Evolutionary conservation across 2,888 invertebrate genomes (phyloP).

Genomic region (Pilophorus perplexus): DNA sequence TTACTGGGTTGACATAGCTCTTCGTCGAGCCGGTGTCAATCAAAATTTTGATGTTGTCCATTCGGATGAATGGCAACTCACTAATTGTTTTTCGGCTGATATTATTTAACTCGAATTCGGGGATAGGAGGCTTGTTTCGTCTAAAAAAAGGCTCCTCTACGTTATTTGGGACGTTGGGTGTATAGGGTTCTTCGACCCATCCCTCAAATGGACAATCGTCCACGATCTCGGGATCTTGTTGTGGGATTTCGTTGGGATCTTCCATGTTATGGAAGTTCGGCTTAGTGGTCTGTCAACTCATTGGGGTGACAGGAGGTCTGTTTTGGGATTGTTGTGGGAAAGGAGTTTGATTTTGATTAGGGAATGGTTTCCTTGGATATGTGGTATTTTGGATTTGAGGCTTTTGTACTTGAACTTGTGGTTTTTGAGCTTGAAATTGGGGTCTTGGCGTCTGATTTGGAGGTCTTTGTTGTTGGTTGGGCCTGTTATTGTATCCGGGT

Average conservation of each 20-base stretch:
- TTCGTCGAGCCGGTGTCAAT: conserved; percentile 17
- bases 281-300: too few relatives aligned
- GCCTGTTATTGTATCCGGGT: too few relatives aligned
- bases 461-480: too few relatives aligned
- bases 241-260: neutral
- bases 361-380: too few relatives aligned
- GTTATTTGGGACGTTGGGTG: neutral
- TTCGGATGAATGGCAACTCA: neutral
- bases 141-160: conserved; percentile 5
- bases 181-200: neutral
- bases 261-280: neutral
- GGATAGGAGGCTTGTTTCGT: neutral
- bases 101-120: neutral
- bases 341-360: too few relatives aligned
- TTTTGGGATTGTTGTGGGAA: too few relatives aligned
- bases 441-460: too few relatives aligned
- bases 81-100: neutral
- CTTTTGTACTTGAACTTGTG: too few relatives aligned
- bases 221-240: neutral
- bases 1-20: conserved; percentile 2
- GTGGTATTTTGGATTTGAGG: too few relatives aligned
- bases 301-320: neutral
- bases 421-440: too few relatives aligned
- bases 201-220: neutral
- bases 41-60: conserved; percentile 10